Percentiles rank a stretch among this genome's conserved stretches.
Evolutionary conservation across 2,888 invertebrate genomes (phyloP).

Genomic region (Andricus curvator): DNA sequence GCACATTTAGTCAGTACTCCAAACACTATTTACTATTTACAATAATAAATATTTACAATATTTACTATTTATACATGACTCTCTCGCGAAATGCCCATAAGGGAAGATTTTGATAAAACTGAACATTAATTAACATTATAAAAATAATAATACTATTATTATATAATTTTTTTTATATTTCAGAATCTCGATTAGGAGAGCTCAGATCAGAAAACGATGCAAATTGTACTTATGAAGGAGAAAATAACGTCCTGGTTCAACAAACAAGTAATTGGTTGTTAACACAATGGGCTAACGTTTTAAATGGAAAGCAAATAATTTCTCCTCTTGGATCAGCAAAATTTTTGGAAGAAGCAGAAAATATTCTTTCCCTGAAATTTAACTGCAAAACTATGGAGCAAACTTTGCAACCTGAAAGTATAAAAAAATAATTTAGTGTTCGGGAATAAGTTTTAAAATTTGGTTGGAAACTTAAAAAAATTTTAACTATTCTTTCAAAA

Average conservation of each 20-base stretch:
- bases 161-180: slow-evolving; percentile 49
- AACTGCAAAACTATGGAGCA: slow-evolving; percentile 79
- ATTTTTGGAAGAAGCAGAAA: slow-evolving; percentile 82
- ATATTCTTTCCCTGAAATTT: slow-evolving; percentile 81
- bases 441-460: background rate
- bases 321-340: slow-evolving; percentile 85
- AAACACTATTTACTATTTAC: no score
- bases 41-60: no score
- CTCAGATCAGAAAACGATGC: slow-evolving; percentile 91
- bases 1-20: no score
- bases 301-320: slow-evolving; percentile 74
- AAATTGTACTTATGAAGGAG: slow-evolving; percentile 94
- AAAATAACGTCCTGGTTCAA: slow-evolving; percentile 93
- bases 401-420: slow-evolving; percentile 80
- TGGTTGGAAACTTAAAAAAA: no score
- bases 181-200: slow-evolving; percentile 87
- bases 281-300: slow-evolving; percentile 80
- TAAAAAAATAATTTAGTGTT: slow-evolving; percentile 61
- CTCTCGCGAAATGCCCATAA: no score
- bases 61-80: no score
- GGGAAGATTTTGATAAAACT: no score
- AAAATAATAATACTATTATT: no score
- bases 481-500: no score
- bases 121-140: no score
- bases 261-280: slow-evolving; percentile 93